Evolutionary conservation across 2,888 invertebrate genomes (phyloP).

Genomic region (Caenorhabditis zanzibari): DNA sequence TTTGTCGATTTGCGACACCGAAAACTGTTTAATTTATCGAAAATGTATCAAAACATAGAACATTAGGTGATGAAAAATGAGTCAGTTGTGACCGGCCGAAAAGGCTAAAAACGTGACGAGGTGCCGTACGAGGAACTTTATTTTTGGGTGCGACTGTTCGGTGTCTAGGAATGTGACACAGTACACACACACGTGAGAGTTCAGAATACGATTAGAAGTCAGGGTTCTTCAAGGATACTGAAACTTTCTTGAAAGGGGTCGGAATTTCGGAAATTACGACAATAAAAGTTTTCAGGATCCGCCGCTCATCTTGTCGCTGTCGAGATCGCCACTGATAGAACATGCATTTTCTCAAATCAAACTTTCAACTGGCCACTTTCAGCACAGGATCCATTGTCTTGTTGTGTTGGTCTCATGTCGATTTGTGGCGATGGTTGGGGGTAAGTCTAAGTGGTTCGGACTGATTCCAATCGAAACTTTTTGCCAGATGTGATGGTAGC

Average conservation of each 20-base stretch:
- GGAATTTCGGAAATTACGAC: too few relatives aligned
- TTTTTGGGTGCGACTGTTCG: neutral
- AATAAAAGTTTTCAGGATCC: constrained; percentile 35
- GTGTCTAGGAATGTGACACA: constrained; percentile 11
- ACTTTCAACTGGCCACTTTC: constrained; percentile 63
- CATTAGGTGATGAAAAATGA: constrained; percentile 7
- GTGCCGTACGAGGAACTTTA: constrained; percentile 15
- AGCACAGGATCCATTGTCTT: constrained; percentile 58
- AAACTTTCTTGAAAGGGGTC: too few relatives aligned
- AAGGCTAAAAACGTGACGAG: constrained; percentile 26
- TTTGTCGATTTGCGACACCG: constrained; percentile 31
- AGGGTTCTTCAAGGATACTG: neutral
- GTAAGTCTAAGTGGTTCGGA: constrained; percentile 8
- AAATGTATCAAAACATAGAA: constrained; percentile 33
- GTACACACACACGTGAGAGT: constrained; percentile 3
- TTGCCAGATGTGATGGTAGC: constrained; percentile 60
- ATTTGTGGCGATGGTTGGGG: constrained; percentile 65
- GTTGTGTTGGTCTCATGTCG: constrained; percentile 57
- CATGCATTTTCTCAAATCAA: constrained; percentile 57
- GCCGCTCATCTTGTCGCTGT: constrained; percentile 61
- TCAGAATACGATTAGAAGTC: neutral
- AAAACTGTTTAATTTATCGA: constrained; percentile 31
- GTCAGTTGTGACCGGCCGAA: constrained; percentile 4
- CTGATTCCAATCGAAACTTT: neutral
- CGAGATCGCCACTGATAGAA: constrained; percentile 58